These are phyloP conservation scores for Dufourea novaeangliae DNA, from an alignment of 1,140 invertebrate genomes.

Conservation along the genomic window DNA sequence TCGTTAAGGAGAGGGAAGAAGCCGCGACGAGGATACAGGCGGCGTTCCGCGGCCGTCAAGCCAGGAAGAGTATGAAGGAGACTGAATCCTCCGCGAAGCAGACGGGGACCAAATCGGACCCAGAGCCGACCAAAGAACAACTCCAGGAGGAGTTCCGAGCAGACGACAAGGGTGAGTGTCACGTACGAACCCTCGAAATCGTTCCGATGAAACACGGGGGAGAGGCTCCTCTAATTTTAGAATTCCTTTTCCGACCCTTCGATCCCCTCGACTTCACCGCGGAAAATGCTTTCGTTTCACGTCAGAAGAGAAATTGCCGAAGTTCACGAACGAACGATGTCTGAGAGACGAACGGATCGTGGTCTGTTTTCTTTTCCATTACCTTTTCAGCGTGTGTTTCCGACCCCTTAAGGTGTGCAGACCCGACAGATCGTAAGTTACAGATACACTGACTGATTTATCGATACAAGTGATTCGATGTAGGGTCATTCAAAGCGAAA, in stretches of 20 bases:
- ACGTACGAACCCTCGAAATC: constrained; percentile 27
- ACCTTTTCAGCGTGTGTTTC: too few relatives aligned
- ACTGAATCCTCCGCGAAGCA: constrained; percentile 74
- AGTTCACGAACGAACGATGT: background rate
- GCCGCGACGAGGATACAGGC: constrained; percentile 88
- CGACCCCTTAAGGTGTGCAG: too few relatives aligned
- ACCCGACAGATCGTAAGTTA: too few relatives aligned
- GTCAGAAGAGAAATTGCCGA: background rate
- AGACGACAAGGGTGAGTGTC: constrained; percentile 87
- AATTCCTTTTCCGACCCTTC: constrained; percentile 4
- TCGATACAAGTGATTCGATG: too few relatives aligned
- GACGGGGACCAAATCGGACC: constrained; percentile 76
- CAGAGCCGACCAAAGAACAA: constrained; percentile 86
- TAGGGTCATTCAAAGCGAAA: too few relatives aligned
- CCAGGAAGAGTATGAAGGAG: constrained; percentile 83
- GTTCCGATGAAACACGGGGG: too few relatives aligned
- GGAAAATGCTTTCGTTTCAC: constrained; percentile 1
- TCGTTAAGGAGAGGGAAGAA: constrained; percentile 78
- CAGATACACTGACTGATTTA: too few relatives aligned
- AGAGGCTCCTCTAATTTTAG: constrained; percentile 31
- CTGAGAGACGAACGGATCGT: background rate
- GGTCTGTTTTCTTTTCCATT: background rate
- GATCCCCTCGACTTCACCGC: background rate
- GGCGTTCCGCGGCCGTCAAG: constrained; percentile 84
- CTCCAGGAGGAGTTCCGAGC: constrained; percentile 88